These are phyloP conservation scores for Asobara japonica DNA, from an alignment of 1,140 invertebrate genomes.

Conservation along the genomic window DNA sequence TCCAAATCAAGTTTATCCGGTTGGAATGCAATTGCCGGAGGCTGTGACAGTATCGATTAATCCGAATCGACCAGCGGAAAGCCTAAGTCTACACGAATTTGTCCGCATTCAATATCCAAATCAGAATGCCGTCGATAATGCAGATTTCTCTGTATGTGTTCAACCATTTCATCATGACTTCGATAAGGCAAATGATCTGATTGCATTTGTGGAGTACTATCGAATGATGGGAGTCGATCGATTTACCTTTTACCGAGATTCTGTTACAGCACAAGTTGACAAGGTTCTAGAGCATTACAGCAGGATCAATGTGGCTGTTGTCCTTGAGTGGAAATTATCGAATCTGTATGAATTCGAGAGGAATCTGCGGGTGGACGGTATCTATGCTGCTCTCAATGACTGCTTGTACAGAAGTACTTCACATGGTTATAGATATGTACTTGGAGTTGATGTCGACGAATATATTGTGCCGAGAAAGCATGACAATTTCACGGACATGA, in stretches of 20 bases:
- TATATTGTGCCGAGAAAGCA: constrained; percentile 70
- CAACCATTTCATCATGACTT: constrained; percentile 75
- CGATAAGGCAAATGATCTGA: constrained; percentile 66
- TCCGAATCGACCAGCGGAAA: neutral
- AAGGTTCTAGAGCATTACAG: constrained; percentile 67
- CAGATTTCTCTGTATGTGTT: constrained; percentile 71
- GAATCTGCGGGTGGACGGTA: constrained; percentile 70
- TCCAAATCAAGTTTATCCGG: neutral
- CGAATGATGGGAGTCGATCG: constrained; percentile 71
- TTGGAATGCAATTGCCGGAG: constrained; percentile 18
- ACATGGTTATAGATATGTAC: constrained; percentile 63
- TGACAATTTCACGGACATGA: constrained; percentile 48
- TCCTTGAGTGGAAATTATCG: constrained; percentile 72
- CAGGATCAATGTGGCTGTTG: constrained; percentile 58
- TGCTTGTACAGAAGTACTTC: constrained; percentile 69
- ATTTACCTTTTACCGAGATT: constrained; percentile 75
- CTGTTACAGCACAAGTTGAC: constrained; percentile 65
- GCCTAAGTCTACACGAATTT: constrained; percentile 14
- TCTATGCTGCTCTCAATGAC: constrained; percentile 73
- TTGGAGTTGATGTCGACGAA: constrained; percentile 73
- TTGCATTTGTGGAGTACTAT: constrained; percentile 77
- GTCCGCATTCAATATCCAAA: constrained; percentile 32
- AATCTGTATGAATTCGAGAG: constrained; percentile 52
- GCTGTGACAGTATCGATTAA: constrained; percentile 28
- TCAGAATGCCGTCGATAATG: neutral